A percentile compares a stretch with the other conserved stretches of the same genome.
These are phyloP conservation scores for Sogatella furcifera DNA, from an alignment of 1,140 invertebrate species.

Conservation along the genomic window DNA sequence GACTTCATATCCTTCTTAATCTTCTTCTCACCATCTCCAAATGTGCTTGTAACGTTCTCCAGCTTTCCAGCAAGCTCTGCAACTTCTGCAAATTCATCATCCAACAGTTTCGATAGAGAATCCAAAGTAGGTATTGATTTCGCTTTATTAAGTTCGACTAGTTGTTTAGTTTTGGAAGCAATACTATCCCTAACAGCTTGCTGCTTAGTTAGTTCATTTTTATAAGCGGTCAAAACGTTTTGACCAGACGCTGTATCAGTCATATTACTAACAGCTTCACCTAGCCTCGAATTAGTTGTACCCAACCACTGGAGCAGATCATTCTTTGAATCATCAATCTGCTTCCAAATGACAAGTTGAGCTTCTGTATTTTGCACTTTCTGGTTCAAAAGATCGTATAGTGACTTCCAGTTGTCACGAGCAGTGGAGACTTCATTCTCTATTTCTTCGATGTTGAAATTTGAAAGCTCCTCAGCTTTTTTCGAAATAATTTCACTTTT, in stretches of 20 bases:
- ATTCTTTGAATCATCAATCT: constrained; percentile 75
- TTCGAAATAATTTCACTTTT: constrained; percentile 56
- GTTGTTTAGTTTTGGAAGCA: constrained; percentile 63
- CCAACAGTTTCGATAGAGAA: constrained; percentile 53
- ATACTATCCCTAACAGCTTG: constrained; percentile 63
- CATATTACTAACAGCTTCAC: constrained; percentile 58
- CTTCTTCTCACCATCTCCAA: constrained; percentile 60
- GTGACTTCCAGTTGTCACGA: constrained; percentile 61
- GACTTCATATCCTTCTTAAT: constrained; percentile 59
- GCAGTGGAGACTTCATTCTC: constrained; percentile 47
- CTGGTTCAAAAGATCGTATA: constrained; percentile 54
- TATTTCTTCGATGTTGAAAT: constrained; percentile 49
- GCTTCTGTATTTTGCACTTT: constrained; percentile 71
- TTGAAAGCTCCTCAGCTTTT: constrained; percentile 60
- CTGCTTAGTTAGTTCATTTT: constrained; percentile 72
- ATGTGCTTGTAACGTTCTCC: constrained; percentile 52
- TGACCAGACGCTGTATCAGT: constrained; percentile 69
- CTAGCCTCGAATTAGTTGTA: constrained; percentile 62
- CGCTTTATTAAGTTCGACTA: constrained; percentile 66
- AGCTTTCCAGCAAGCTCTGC: constrained; percentile 61
- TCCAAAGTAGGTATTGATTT: constrained; percentile 55
- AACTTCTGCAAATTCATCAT: constrained; percentile 68
- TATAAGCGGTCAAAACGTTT: constrained; percentile 67
- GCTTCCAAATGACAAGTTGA: constrained; percentile 82
- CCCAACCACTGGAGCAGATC: constrained; percentile 75